Evolutionary conservation across 2,888 invertebrate genomes (phyloP), one percentile per base, ranked within the genome.

Genomic region (Apotomis turbidana): DNA sequence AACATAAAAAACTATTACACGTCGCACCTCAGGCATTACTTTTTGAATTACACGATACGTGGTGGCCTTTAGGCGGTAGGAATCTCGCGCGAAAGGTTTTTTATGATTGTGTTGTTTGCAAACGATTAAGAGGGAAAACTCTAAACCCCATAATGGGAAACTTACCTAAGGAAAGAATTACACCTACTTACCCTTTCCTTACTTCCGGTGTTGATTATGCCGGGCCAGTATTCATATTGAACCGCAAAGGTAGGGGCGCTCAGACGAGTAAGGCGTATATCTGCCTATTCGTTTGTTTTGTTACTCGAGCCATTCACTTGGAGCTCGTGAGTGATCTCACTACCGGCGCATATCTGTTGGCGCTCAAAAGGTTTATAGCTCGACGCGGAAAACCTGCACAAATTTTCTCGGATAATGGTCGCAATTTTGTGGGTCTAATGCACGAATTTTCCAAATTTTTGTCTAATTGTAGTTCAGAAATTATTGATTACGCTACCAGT

Each of bases 221-320:
- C 0, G 79, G 79, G 8, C 80, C 79, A 46, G 41, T 79, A 49
- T 68, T 71, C 15, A 71, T 75, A 41, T 60, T 79, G 10, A 79
- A 76, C 60, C 68, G 77, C 2, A 78, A 75, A 62, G 78, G 78
- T 3, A 74, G 75, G 10, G 78, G 80, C 0, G 71, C 77, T 0
- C 76, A 70, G 59, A 36, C 75, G 41, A 64, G 71, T 27, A 78
- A 80, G 55, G 68, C 63, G n/a, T 80, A 78, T 46, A 69, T 79
- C 13, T 78, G 77, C 70, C 57, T 79, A 67, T 77, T 79, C 68
- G 58, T 80, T 36, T 78, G 78, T 70, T 77, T 79, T 36, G 78
- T 66, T 9, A 46, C 46, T 3, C 46, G 46, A 46, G 46, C 46
- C 46, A 46, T 46, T 46, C 46, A 46, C 46, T 76, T 77, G 57